Percentiles rank a stretch among this genome's conserved stretches.
phyloP scores from a whole-genome alignment of 2,888 invertebrate genomes.

The Oscheius myriophilus region DNA sequence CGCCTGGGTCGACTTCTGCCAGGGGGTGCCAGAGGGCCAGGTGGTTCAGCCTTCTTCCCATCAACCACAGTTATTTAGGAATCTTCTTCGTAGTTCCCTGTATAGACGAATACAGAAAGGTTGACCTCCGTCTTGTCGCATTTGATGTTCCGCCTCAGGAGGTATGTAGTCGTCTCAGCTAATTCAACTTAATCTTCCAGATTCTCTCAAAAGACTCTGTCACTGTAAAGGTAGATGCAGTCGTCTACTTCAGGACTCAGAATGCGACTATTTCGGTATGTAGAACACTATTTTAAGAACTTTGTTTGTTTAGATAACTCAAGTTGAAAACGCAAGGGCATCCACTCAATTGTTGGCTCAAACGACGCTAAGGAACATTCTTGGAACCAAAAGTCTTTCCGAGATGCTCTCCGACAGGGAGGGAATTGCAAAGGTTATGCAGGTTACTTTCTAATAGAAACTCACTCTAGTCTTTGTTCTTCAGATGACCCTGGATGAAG shows the following conservation, averaged over 20 bases:
- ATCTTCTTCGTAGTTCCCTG: constrained; percentile 80
- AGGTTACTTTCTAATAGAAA: constrained; percentile 34
- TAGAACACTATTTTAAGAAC: background rate
- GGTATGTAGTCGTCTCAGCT: constrained; percentile 74
- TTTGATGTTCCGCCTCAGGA: constrained; percentile 98
- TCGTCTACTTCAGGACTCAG: constrained; percentile 79
- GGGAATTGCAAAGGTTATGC: constrained; percentile 80
- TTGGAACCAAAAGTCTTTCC: constrained; percentile 85
- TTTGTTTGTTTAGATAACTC: constrained; percentile 73
- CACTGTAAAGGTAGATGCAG: constrained; percentile 94
- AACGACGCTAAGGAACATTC: constrained; percentile 70
- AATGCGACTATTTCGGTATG: constrained; percentile 88
- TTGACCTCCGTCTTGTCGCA: constrained; percentile 91
- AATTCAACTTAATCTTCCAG: constrained; percentile 13
- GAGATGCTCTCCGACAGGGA: constrained; percentile 96
- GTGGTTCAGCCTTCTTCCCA: constrained; percentile 6
- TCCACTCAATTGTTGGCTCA: constrained; percentile 72
- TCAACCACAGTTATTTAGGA: constrained; percentile 32
- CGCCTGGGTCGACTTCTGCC: constrained; percentile 82
- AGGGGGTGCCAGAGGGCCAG: constrained; percentile 80
- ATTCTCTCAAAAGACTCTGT: constrained; percentile 82
- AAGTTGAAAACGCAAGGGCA: constrained; percentile 70
- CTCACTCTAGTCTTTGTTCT: constrained; percentile 7
- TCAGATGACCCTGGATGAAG: constrained; percentile 72
- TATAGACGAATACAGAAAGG: constrained; percentile 75